Conservation (phyloP, 2,888 invertebrate species). For the Branchinecta sandiegonensis region DNA sequence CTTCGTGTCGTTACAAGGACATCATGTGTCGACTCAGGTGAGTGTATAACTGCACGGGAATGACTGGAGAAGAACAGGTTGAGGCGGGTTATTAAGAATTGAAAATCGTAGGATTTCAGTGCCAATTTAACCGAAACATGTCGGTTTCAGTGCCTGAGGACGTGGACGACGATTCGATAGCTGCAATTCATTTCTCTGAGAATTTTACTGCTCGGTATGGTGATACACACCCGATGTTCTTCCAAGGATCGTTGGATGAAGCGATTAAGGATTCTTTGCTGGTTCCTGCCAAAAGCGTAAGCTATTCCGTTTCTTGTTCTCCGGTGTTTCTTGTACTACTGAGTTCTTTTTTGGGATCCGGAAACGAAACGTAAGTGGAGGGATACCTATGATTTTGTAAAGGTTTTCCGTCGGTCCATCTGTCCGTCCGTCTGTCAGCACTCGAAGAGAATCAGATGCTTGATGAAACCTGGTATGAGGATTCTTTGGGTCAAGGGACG, state of each 20-base stretch:
- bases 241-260: constrained; percentile 75
- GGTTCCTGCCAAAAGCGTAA: constrained; percentile 76
- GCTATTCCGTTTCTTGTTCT: constrained; percentile 25
- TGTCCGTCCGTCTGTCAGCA: too few species aligned
- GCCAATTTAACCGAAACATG: background rate
- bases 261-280: constrained; percentile 78
- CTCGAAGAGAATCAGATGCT: too few species aligned
- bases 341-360: too few species aligned
- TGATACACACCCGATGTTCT: constrained; percentile 72
- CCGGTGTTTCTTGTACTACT: too few species aligned
- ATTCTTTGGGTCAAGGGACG: too few species aligned
- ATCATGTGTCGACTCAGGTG: background rate
- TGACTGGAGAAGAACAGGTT: background rate
- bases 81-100: background rate
- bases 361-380: too few species aligned
- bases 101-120: background rate
- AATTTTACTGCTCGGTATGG: constrained; percentile 77
- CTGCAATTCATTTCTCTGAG: constrained; percentile 69
- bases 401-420: too few species aligned
- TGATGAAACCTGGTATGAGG: too few species aligned
- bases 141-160: constrained; percentile 60
- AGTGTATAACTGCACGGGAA: background rate
- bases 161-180: constrained; percentile 67
- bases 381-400: too few species aligned
- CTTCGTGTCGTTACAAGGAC: too few species aligned